Evolutionary conservation across 1,140 invertebrate species (phyloP).

Genomic region (Paraescarpia echinospica): DNA sequence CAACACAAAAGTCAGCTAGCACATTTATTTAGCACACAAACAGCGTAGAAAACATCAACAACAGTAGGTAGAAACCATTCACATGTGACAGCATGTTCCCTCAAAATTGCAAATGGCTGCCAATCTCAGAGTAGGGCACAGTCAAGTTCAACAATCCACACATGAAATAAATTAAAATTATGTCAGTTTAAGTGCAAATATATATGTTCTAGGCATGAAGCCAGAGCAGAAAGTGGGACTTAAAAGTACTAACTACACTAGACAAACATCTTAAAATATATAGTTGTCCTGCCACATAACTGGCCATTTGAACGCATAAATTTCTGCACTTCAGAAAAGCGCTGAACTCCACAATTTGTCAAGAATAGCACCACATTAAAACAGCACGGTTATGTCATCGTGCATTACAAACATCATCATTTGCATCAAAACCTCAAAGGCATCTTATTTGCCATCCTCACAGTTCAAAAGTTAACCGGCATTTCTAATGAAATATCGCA

Average conservation of each 20-base stretch:
- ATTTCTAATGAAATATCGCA: neutral
- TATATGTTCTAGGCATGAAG: neutral
- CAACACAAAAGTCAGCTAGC: neutral
- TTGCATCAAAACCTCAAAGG: neutral
- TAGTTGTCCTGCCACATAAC: no score
- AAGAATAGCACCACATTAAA: neutral
- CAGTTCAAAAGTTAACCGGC: neutral
- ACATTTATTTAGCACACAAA: slow-evolving; percentile 6
- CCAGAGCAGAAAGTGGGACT: neutral
- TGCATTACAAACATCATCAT: neutral
- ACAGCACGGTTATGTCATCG: neutral
- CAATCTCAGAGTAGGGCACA: neutral
- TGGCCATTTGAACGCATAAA: neutral
- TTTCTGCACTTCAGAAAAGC: neutral
- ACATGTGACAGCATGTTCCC: neutral
- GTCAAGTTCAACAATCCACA: neutral
- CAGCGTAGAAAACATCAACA: neutral
- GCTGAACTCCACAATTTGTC: neutral
- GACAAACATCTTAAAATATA: neutral
- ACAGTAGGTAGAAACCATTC: neutral
- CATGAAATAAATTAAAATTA: neutral
- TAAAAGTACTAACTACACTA: neutral
- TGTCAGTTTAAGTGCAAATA: neutral
- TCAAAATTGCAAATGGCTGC: neutral
- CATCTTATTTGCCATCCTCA: neutral